phyloP scores from a whole-genome alignment of 2,113 vertebrate species.

The Climacteris rufus region DNA sequence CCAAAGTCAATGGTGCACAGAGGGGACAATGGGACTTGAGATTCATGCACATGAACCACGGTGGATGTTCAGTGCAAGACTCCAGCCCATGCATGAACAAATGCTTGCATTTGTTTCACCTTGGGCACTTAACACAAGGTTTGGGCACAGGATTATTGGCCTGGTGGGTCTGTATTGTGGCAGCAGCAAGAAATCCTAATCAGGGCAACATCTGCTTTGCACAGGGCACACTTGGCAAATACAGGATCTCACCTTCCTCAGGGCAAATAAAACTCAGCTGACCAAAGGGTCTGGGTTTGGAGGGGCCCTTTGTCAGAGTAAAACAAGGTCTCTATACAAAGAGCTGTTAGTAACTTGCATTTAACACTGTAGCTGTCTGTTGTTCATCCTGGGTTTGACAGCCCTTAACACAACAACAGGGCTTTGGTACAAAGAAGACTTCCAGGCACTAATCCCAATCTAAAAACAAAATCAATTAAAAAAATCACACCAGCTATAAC shows the following conservation, averaged over 20 bases:
- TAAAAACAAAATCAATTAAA: not conserved
- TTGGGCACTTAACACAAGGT: not conserved
- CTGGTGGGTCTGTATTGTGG: not conserved
- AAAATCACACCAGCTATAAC: not conserved
- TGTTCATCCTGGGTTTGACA: not conserved
- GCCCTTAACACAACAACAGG: not conserved
- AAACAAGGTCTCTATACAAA: not conserved
- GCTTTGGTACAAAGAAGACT: not conserved
- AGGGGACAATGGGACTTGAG: not conserved
- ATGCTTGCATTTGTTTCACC: not conserved
- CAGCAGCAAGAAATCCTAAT: not conserved
- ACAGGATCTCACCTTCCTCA: not conserved
- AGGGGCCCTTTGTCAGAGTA: not conserved
- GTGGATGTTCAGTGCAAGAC: not conserved
- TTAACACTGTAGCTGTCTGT: not conserved
- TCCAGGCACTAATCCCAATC: not conserved
- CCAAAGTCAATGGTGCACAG: not conserved
- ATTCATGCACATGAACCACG: rapidly evolving
- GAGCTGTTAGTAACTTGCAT: not conserved
- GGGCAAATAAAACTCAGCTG: not conserved
- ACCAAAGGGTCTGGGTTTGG: not conserved
- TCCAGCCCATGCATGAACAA: not conserved
- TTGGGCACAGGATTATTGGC: not conserved
- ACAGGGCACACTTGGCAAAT: not conserved
- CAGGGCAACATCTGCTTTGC: not conserved